Evolutionary conservation across 1,140 invertebrate species (phyloP).

Genomic region (Bombus pascuorum): DNA sequence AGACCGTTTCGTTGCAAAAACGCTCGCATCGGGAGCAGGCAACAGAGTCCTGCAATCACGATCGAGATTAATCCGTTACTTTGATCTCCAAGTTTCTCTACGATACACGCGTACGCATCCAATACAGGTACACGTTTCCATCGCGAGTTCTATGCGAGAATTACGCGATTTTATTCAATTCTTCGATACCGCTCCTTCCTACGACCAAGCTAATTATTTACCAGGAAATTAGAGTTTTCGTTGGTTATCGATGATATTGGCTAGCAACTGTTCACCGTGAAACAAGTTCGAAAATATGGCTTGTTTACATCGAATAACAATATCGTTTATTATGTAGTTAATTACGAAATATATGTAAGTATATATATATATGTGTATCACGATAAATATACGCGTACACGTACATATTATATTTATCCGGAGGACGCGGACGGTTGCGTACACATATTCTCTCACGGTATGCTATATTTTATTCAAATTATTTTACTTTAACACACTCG

Average conservation of each 20-base stretch:
- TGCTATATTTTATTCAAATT: not conserved
- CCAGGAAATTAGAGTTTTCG: constrained; percentile 22
- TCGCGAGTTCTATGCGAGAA: not conserved
- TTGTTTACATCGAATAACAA: not conserved
- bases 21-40: not conserved
- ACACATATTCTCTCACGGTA: not conserved
- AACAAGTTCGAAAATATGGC: not conserved
- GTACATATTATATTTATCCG: not conserved
- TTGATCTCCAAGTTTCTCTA: no score
- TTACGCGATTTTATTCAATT: constrained; percentile 20
- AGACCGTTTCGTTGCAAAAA: not conserved
- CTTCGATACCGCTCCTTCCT: not conserved
- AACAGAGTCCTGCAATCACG: no score
- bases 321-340: constrained; percentile 34
- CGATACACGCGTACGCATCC: no score
- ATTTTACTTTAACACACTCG: not conserved
- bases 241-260: not conserved
- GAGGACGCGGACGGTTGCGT: not conserved
- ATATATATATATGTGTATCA: not conserved
- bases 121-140: not conserved
- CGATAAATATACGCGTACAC: not conserved
- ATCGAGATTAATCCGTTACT: no score
- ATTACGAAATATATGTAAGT: not conserved
- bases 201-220: not conserved
- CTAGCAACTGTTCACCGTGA: not conserved